phyloP scores from a whole-genome alignment of 35 echinoderm and acorn worm species.

The Hemicentrotus pulcherrimus region DNA sequence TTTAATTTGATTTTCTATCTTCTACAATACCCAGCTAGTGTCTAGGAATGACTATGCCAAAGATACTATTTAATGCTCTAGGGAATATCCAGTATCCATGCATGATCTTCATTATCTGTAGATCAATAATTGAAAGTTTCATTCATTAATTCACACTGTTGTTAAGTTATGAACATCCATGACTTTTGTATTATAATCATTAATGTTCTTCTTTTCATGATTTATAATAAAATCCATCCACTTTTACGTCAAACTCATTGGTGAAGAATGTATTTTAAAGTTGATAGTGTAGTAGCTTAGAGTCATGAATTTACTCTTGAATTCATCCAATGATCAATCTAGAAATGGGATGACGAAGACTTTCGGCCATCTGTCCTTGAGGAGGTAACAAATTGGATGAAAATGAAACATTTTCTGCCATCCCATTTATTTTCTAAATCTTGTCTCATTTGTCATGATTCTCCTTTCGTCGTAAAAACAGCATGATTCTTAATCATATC shows the following conservation, averaged over 20 bases:
- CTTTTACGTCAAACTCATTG: neutral
- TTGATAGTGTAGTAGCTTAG: neutral
- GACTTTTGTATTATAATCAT: neutral
- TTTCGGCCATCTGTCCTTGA: constrained; percentile 19
- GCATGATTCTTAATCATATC: neutral
- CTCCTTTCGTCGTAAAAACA: neutral
- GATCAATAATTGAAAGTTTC: neutral
- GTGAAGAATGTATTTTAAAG: neutral
- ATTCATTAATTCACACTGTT: neutral
- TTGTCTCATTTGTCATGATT: neutral
- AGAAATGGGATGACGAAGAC: constrained; percentile 45
- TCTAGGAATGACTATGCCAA: neutral
- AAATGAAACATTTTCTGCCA: neutral
- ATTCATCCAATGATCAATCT: constrained; percentile 30
- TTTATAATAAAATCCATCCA: neutral
- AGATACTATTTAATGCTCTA: neutral
- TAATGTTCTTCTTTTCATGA: too few relatives aligned
- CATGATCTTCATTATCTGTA: neutral
- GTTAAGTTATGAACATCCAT: neutral
- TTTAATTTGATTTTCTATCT: too few relatives aligned
- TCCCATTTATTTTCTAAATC: neutral
- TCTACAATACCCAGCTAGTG: too few relatives aligned
- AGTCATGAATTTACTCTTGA: neutral
- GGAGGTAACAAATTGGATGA: constrained; percentile 20
- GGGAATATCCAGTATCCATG: neutral